These are phyloP conservation scores for Habroteleia sp. DNA, from an alignment of 2,888 invertebrate genomes.

Conservation along the genomic window DNA sequence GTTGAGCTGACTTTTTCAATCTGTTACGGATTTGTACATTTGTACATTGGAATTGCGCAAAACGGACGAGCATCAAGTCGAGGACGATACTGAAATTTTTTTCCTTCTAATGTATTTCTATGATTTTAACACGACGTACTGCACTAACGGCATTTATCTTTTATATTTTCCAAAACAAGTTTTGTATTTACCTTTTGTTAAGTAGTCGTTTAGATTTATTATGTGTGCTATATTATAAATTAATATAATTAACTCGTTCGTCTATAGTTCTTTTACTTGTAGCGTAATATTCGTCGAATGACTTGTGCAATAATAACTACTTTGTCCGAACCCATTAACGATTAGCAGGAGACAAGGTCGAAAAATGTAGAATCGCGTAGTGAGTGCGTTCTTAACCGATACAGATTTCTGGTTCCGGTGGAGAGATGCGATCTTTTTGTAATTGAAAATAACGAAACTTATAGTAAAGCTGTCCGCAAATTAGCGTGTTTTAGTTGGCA, in stretches of 20 bases:
- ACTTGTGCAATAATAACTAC: constrained; percentile 20
- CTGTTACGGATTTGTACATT: constrained; percentile 34
- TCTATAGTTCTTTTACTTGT: constrained; percentile 4
- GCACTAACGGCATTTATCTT: constrained; percentile 46
- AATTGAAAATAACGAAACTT: background rate
- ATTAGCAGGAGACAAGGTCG: background rate
- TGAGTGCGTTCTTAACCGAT: constrained; percentile 2
- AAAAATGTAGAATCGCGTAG: background rate
- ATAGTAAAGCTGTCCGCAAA: background rate
- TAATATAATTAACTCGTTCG: constrained; percentile 41
- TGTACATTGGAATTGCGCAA: constrained; percentile 47
- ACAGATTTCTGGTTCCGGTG: constrained; percentile 3
- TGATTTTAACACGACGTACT: constrained; percentile 30
- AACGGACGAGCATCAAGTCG: constrained; percentile 6
- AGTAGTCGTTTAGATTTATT: constrained; percentile 8
- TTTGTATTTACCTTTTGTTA: constrained; percentile 18
- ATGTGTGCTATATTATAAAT: constrained; percentile 28
- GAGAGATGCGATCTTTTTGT: background rate
- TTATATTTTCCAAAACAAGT: constrained; percentile 1
- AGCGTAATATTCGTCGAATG: background rate
- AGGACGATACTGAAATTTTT: constrained; percentile 38
- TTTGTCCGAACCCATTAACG: background rate
- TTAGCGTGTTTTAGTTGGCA: background rate
- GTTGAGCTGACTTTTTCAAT: constrained; percentile 8
- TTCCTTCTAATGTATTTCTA: constrained; percentile 13